Evolutionary conservation across 2,797 vertebrate genomes (phyloP), one percentile per base, ranked within the genome.

Genomic region (Coregonus sp.): DNA sequence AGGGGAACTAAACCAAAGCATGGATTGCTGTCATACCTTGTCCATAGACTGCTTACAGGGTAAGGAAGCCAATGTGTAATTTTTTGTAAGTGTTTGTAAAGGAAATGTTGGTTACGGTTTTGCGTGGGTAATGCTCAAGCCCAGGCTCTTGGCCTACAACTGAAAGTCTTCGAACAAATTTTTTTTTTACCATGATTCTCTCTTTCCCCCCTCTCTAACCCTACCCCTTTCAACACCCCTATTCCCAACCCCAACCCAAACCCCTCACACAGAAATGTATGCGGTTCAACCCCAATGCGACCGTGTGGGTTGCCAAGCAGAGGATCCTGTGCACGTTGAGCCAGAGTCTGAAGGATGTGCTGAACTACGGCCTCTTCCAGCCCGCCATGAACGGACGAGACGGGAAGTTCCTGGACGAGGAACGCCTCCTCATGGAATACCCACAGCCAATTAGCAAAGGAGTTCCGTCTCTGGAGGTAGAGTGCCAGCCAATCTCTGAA

Each of bases 321-420:
- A 90, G 92, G n/a, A 94, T 99, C 81, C 93, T 99, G 79, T 99
- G 97, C 67, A 96, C 96, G 0, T 88, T 99, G 50, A 98, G 93
- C 69, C 97, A 98, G 91, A 97, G 96, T 79, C 91, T 99, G 88
- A 97, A 97, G 84, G 98, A 99, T 12, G 96, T 97, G 47, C 95
- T 99, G 63, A 99, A 99, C 91, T 99, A 98, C 0, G 98, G 98
- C 1, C 94, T 99, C 2, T 99, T 98, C 92, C 98, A 99, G 86
- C 95, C 97, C 0, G 94, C 96, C 2, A 95, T 91, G 91, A 92
- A 95, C 0, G 97, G 96, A 5, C 92, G 95, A 4, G 95, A 96
- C 0, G 97, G 98, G 3, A 97, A 96, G 86, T 99, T 99, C 86
- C 87, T 99, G 93, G 98, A 99, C 0, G 98, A 99, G 77, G 97